Evolutionary conservation across 2,888 invertebrate genomes (phyloP), one percentile per base, ranked within the genome.

Genomic region (Yponomeuta plumbellus): DNA sequence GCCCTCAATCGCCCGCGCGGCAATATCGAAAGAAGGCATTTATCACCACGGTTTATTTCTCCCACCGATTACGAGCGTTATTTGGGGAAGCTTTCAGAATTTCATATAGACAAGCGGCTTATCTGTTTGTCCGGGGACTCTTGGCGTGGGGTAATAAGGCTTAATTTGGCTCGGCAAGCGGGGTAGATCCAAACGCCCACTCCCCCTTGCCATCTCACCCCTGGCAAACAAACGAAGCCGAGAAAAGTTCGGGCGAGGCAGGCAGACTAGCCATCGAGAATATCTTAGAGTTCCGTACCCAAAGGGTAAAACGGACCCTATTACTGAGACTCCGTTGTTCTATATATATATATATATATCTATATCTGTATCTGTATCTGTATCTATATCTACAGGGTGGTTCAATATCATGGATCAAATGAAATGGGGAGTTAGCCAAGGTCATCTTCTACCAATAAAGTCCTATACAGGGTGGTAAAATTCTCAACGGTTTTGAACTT

Each of bases 41-140:
- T 68, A 65, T 69, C 68, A 69, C 68, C 66, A 68, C 70, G 69
- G 67, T 70, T 61, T 61, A 61, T 39, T n/a, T 8, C 61, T n/a
- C 70, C 70, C 68, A 68, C 67, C 70, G 73, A 74, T 75, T 75
- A 73, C 68, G 67, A 67, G 64, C 70, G 69, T 70, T 74, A 71
- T 74, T 72, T 67, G 71, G 66, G 70, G 71, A 73, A 70, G 73
- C 72, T 74, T 73, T 69, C 69, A 71, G 69, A 70, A 67, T 70
- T 69, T 69, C 66, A 67, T 69, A 69, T 68, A 69, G 34, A 64
- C 44, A 52, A 17, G 44, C 44, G 17, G 13, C 44, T 52, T 52
- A 52, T 52, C 44, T 52, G 44, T 52, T 52, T 52, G 44, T 59
- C 13, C 11, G 21, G 59, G 13, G 59, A 59, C 21, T 59, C 59